A percentile compares a stretch with the other conserved stretches of the same genome.
phyloP scores from a whole-genome alignment of 1,140 invertebrate species.

The Diabrotica virgifera region DNA sequence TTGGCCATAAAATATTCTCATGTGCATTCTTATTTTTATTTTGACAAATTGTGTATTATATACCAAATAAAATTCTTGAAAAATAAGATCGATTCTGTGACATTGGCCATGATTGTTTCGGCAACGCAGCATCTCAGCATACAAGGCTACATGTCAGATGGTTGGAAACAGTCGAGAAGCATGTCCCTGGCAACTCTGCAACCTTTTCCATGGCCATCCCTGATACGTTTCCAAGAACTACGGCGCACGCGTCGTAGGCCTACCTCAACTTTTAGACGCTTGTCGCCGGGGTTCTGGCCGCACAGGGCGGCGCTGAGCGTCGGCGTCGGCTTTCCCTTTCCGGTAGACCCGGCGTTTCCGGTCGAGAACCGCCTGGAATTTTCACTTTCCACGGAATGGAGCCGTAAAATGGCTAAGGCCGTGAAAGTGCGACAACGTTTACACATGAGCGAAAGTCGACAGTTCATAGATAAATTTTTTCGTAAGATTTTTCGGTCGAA shows the following conservation, averaged over 20 bases:
- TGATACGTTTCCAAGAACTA: neutral
- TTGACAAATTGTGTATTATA: too few relatives aligned
- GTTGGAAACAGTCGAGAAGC: too few relatives aligned
- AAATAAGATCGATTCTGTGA: too few relatives aligned
- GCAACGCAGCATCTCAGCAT: neutral
- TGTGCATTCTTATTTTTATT: too few relatives aligned
- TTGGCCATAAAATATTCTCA: too few relatives aligned
- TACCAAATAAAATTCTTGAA: too few relatives aligned
- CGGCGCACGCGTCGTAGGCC: slow-evolving; percentile 5
- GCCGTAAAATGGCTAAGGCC: neutral
- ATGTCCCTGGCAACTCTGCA: neutral
- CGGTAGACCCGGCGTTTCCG: neutral
- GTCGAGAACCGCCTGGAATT: slow-evolving; percentile 4
- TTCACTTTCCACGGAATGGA: slow-evolving; percentile 8
- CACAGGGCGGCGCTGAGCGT: slow-evolving; percentile 2
- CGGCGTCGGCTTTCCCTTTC: slow-evolving; percentile 15
- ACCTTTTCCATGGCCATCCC: neutral
- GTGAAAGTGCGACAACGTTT: neutral
- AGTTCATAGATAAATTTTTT: too few relatives aligned
- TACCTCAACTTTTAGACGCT: slow-evolving; percentile 15
- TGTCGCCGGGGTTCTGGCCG: slow-evolving; percentile 8
- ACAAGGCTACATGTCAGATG: neutral
- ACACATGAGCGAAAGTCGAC: too few relatives aligned
- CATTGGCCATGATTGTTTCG: neutral
- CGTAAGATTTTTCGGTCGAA: too few relatives aligned